Percentiles rank a stretch among this genome's conserved stretches.
phyloP scores from a whole-genome alignment of 2,888 invertebrate species.

The Xanthia icteritia region DNA sequence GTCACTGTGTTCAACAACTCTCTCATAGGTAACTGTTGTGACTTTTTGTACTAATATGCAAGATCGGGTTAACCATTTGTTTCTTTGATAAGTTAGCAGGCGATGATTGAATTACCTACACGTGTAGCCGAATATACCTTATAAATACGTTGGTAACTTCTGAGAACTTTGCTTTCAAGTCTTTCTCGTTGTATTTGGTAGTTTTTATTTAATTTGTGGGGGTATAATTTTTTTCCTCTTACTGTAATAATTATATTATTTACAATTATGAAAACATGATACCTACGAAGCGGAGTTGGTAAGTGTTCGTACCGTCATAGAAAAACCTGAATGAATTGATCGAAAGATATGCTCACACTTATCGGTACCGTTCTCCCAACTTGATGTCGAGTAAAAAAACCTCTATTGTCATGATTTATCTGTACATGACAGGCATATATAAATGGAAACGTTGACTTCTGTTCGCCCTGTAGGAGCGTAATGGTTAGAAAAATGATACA shows the following conservation, averaged over 20 bases:
- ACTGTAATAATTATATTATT: background rate
- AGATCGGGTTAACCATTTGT: slow-evolving; percentile 31
- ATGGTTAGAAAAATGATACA: slow-evolving; percentile 57
- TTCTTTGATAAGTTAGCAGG: slow-evolving; percentile 41
- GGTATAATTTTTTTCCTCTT: background rate
- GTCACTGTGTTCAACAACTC: slow-evolving; percentile 52
- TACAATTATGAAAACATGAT: background rate
- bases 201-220: slow-evolving; percentile 7
- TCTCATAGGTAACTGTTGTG: slow-evolving; percentile 44
- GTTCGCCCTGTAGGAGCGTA: slow-evolving; percentile 34
- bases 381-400: slow-evolving; percentile 39
- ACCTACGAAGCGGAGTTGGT: background rate
- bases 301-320: background rate
- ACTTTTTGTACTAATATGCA: slow-evolving; percentile 24
- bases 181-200: slow-evolving; percentile 7
- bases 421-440: slow-evolving; percentile 55
- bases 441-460: slow-evolving; percentile 59
- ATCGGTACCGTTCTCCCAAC: slow-evolving; percentile 30
- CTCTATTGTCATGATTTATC: slow-evolving; percentile 50
- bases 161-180: slow-evolving; percentile 38
- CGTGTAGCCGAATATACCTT: slow-evolving; percentile 12
- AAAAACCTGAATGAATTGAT: background rate
- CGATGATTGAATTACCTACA: slow-evolving; percentile 32
- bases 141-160: slow-evolving; percentile 16
- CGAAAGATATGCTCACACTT: slow-evolving; percentile 10